Conservation (phyloP, 2,113 vertebrate species). For the Oncorhynchus clarkii region DNA sequence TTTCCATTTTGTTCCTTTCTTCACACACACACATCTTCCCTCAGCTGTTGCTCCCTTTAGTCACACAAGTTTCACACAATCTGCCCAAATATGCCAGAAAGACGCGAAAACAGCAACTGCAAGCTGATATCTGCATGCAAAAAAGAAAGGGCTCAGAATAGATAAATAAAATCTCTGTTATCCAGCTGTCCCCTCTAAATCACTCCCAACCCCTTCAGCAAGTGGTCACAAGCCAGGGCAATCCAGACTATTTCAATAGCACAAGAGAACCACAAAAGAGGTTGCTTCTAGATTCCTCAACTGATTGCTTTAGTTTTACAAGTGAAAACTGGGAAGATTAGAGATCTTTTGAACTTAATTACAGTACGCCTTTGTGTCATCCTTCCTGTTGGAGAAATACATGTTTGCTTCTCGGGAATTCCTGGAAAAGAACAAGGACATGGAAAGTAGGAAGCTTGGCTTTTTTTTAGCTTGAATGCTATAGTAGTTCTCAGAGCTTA, state of each 20-base stretch:
- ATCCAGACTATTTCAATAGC: constrained; percentile 65
- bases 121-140: constrained; percentile 63
- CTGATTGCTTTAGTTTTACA: constrained; percentile 67
- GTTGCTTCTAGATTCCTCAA: constrained; percentile 62
- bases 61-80: constrained; percentile 59
- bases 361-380: constrained; percentile 64
- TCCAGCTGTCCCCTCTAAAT: constrained; percentile 78
- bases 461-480: constrained; percentile 60
- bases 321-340: constrained; percentile 66
- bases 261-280: constrained; percentile 69
- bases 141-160: constrained; percentile 71
- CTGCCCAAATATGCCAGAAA: constrained; percentile 63
- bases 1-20: constrained; percentile 50
- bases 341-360: constrained; percentile 71
- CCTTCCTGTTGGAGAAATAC: constrained; percentile 71
- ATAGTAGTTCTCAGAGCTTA: constrained; percentile 30
- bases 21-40: constrained; percentile 31
- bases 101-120: constrained; percentile 66
- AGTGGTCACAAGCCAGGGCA: constrained; percentile 68
- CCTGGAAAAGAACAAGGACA: constrained; percentile 55
- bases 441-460: constrained; percentile 60
- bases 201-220: constrained; percentile 69
- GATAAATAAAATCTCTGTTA: constrained; percentile 74
- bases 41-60: constrained; percentile 63
- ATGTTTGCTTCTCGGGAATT: constrained; percentile 60